Percentiles rank a stretch among this genome's conserved stretches.
These are phyloP conservation scores for Hirundo rustica DNA, from an alignment of 2,797 vertebrate genomes.

Conservation along the genomic window DNA sequence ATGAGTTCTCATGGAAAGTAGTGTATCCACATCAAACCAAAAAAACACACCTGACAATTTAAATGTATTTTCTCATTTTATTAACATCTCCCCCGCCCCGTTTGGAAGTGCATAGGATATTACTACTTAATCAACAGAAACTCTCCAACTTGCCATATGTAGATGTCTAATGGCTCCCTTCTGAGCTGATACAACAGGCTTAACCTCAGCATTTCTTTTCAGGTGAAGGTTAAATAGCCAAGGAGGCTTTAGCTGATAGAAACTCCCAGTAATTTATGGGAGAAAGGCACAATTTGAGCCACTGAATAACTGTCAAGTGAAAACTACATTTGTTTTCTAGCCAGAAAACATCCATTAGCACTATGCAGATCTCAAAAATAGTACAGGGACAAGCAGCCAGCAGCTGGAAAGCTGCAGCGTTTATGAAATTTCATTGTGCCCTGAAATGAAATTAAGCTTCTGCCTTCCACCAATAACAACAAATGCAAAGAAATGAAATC, in stretches of 20 bases:
- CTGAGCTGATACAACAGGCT: neutral
- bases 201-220: neutral
- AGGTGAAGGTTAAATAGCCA: neutral
- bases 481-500: neutral
- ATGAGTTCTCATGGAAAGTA: neutral
- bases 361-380: neutral
- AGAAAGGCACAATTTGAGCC: neutral
- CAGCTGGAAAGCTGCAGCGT: neutral
- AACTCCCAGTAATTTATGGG: neutral
- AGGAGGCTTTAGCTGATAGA: neutral
- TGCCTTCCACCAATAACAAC: neutral
- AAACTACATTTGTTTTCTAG: neutral
- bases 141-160: accelerated
- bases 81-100: neutral
- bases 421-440: neutral
- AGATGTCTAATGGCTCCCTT: neutral
- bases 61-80: neutral
- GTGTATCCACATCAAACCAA: neutral
- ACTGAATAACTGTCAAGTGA: neutral
- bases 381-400: neutral
- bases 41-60: neutral
- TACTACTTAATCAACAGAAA: neutral
- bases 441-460: neutral
- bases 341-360: neutral
- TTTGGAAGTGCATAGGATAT: neutral